Evolutionary conservation across 2,113 vertebrate genomes (phyloP).

Genomic region (Cavia aperea): DNA sequence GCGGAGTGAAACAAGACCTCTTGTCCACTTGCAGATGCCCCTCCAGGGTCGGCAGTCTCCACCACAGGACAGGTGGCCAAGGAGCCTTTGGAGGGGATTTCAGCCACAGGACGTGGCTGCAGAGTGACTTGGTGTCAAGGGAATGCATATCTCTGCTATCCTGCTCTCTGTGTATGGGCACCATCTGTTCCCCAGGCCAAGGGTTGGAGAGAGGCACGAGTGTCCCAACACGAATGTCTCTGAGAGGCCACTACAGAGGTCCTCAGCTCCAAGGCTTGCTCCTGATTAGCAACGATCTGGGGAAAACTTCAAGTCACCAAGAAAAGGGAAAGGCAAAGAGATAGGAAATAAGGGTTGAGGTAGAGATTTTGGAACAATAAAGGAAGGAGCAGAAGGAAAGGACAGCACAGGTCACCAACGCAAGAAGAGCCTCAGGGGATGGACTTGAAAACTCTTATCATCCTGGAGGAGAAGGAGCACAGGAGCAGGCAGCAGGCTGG

Average conservation of each 20-base stretch:
- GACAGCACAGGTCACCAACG: neutral
- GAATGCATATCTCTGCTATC: neutral
- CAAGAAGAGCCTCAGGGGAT: neutral
- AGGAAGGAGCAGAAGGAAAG: neutral
- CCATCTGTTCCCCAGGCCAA: neutral
- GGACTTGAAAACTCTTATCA: neutral
- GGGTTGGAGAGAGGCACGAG: neutral
- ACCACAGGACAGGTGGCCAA: neutral
- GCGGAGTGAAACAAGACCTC: rapidly evolving
- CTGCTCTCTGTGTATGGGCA: neutral
- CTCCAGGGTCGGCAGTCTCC: neutral
- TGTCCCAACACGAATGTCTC: neutral
- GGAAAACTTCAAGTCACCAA: neutral
- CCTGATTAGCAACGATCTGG: neutral
- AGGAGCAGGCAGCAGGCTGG: neutral
- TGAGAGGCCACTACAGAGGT: neutral
- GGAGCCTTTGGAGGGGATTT: neutral
- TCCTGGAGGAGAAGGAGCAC: neutral
- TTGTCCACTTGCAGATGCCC: neutral
- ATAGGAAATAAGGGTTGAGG: neutral
- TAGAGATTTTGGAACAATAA: neutral
- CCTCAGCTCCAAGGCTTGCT: neutral
- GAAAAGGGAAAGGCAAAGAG: neutral
- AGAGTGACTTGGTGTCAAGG: neutral
- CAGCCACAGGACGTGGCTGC: neutral